These are phyloP conservation scores for Prorops nasuta DNA, from an alignment of 1,140 invertebrate genomes.

Conservation along the genomic window DNA sequence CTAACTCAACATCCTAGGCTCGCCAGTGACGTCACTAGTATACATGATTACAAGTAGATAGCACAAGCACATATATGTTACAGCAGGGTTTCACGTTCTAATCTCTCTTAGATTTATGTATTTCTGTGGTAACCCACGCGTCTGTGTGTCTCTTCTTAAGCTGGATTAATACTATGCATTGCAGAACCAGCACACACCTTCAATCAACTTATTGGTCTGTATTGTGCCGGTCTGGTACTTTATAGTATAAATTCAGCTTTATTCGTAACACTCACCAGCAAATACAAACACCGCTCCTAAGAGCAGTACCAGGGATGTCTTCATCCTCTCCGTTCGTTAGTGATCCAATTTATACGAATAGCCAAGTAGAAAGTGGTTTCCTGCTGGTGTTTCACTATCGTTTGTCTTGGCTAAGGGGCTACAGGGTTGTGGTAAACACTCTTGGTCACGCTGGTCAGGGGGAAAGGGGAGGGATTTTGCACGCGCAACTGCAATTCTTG, in stretches of 20 bases:
- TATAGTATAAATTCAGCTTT: background rate
- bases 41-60: constrained; percentile 43
- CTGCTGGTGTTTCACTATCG: background rate
- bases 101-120: constrained; percentile 45
- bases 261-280: constrained; percentile 38
- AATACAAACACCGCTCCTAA: constrained; percentile 31
- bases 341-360: no score
- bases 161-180: no score
- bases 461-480: background rate
- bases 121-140: no score
- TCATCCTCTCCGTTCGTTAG: constrained; percentile 6
- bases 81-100: constrained; percentile 55
- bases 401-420: background rate
- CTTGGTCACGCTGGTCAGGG: no score
- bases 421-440: no score
- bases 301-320: constrained; percentile 44
- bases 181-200: background rate
- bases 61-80: no score
- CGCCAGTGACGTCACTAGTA: constrained; percentile 50
- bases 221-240: background rate
- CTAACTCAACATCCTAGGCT: constrained; percentile 33
- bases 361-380: no score
- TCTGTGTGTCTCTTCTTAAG: no score
- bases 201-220: background rate
- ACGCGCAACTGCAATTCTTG: constrained; percentile 14